phyloP scores from a whole-genome alignment of 2,797 vertebrate species.

The Martes flavigula region DNA sequence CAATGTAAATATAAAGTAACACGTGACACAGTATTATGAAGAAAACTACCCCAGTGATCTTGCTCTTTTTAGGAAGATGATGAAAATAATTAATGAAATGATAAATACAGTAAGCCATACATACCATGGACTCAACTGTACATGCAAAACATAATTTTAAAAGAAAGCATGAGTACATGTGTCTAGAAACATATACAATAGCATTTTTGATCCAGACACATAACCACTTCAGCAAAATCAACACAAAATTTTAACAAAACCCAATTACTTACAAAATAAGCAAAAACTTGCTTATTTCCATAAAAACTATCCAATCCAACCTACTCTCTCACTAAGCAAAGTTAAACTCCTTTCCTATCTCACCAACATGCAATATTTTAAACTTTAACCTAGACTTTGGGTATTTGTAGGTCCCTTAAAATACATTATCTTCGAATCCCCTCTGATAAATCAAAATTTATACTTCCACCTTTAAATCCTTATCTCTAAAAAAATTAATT shows the following conservation, averaged over 20 bases:
- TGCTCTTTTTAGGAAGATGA: conserved; percentile 61
- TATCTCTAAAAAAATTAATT: neutral
- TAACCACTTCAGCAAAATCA: neutral
- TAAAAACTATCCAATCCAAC: neutral
- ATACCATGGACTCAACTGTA: conserved; percentile 33
- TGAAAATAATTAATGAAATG: conserved; percentile 76
- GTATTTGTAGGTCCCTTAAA: neutral
- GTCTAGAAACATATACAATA: neutral
- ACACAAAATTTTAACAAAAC: conserved; percentile 32
- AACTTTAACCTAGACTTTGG: neutral
- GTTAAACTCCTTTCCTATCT: neutral
- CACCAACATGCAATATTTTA: neutral
- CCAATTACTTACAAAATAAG: neutral
- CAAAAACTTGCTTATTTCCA: neutral
- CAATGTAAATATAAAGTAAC: conserved; percentile 52
- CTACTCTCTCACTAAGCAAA: neutral
- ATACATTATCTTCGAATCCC: neutral
- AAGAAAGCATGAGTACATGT: neutral
- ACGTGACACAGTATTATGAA: conserved; percentile 56
- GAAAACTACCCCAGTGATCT: conserved; percentile 70
- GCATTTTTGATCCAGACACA: neutral
- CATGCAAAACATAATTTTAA: neutral
- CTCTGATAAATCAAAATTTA: neutral
- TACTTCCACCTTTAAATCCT: neutral
- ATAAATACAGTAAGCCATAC: conserved; percentile 74